Percentiles rank a stretch among this genome's conserved stretches.
These are phyloP conservation scores for Lethrus apterus DNA, from an alignment of 1,140 invertebrate genomes.

Conservation along the genomic window DNA sequence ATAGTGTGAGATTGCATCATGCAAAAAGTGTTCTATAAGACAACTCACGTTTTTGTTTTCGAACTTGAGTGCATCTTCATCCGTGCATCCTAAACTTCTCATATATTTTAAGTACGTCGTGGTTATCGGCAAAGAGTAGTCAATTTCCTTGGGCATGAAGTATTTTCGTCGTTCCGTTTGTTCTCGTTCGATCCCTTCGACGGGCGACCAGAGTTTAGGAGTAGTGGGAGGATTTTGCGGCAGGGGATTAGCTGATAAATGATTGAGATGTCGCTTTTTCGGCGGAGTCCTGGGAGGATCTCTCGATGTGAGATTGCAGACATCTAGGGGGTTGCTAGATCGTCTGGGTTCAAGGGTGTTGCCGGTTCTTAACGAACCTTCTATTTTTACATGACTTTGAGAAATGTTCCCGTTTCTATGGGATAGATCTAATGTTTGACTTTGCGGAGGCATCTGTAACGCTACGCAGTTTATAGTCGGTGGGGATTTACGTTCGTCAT, in stretches of 20 bases:
- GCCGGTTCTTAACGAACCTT: slow-evolving; percentile 20
- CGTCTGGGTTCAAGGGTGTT: slow-evolving; percentile 32
- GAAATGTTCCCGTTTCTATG: slow-evolving; percentile 20
- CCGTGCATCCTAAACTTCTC: slow-evolving; percentile 53
- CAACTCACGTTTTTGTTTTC: slow-evolving; percentile 45
- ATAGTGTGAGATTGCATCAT: slow-evolving; percentile 27
- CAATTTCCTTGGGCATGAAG: slow-evolving; percentile 49
- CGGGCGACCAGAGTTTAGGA: slow-evolving; percentile 19
- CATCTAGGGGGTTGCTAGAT: slow-evolving; percentile 54
- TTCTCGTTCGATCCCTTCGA: slow-evolving; percentile 24
- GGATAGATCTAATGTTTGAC: slow-evolving; percentile 20
- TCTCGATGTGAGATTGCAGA: slow-evolving; percentile 57
- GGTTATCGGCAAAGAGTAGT: slow-evolving; percentile 77
- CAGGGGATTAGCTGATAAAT: slow-evolving; percentile 26
- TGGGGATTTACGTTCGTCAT: slow-evolving; percentile 9
- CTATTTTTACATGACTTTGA: slow-evolving; percentile 26
- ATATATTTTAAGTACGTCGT: slow-evolving; percentile 79
- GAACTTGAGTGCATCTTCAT: slow-evolving; percentile 53
- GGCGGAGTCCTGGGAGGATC: slow-evolving; percentile 49
- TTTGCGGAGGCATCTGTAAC: slow-evolving; percentile 20
- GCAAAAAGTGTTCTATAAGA: slow-evolving; percentile 34
- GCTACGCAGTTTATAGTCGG: slow-evolving; percentile 17
- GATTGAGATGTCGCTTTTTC: slow-evolving; percentile 39
- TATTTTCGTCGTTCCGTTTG: slow-evolving; percentile 22
- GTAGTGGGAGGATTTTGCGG: slow-evolving; percentile 10